phyloP scores from a whole-genome alignment of 2,888 invertebrate genomes.

The Rhabditoides inermis region DNA sequence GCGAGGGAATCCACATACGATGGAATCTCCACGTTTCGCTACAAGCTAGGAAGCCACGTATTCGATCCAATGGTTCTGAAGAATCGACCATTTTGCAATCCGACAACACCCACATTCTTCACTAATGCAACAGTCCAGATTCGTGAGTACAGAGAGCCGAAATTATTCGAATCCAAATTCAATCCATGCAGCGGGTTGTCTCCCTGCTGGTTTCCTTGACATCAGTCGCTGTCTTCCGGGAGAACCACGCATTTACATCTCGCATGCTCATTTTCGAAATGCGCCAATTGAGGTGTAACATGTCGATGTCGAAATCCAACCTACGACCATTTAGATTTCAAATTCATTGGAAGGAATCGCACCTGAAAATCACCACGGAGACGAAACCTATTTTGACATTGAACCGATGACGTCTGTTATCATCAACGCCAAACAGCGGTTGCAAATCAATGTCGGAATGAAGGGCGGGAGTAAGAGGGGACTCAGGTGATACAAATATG shows the following conservation, averaged over 20 bases:
- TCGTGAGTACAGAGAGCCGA: slow-evolving; percentile 10
- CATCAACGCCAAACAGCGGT: slow-evolving; percentile 34
- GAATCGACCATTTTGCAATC: slow-evolving; percentile 41
- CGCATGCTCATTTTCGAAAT: slow-evolving; percentile 41
- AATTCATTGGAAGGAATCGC: too few relatives aligned
- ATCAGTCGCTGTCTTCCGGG: slow-evolving; percentile 44
- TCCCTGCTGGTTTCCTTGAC: slow-evolving; percentile 45
- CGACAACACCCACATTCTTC: slow-evolving; percentile 35
- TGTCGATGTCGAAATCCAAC: too few relatives aligned
- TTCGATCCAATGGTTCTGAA: slow-evolving; percentile 34
- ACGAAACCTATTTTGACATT: slow-evolving; percentile 40
- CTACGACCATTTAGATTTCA: too few relatives aligned
- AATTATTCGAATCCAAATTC: not conserved
- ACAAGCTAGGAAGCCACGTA: not conserved
- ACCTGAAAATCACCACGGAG: slow-evolving; percentile 9
- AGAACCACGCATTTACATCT: slow-evolving; percentile 43
- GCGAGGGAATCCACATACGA: slow-evolving; percentile 2
- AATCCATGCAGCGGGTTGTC: slow-evolving; percentile 33
- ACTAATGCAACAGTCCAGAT: slow-evolving; percentile 36
- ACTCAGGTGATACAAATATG: slow-evolving; percentile 24
- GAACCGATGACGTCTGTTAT: slow-evolving; percentile 43
- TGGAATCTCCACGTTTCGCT: slow-evolving; percentile 7
- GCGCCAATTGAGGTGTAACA: slow-evolving; percentile 34
- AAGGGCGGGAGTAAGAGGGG: slow-evolving; percentile 39
- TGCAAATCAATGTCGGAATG: slow-evolving; percentile 49